Evolutionary conservation across 2,888 invertebrate genomes (phyloP), one percentile per base, ranked within the genome.

Genomic region (Pachycephus smyrnensis): DNA sequence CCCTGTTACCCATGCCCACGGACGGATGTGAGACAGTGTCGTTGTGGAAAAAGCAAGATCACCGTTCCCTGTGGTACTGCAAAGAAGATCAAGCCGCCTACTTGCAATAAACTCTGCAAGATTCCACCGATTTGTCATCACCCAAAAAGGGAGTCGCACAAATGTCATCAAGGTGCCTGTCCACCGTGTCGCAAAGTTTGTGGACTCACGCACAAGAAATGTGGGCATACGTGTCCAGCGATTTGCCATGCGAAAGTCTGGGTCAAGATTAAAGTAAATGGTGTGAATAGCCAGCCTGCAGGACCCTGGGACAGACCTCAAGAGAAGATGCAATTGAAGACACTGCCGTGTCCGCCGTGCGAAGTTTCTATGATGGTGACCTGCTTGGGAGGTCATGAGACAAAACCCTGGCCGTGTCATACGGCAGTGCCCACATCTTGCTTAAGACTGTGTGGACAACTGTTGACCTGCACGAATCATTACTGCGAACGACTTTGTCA

Each of bases 31-130:
- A 93, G 95, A 15, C 92, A 92, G 31, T 99, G 98, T 88, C 94
- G 94, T 78, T 99, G 98, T 90, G 97, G 97, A 73, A 93, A 93
- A 79, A 97, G 97, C 1, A 94, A 94, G 73, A 92, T 97, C 23
- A 94, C 94, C 12, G 97, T 98, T 1, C 97, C 97, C 0, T 99
- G 98, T 92, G 98, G 98, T 0, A 93, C 96, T 79, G 96, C 96
- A 86, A 94, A 94, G 78, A 94, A 93, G 83, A 95, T 95, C 0
- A 95, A 95, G 85, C 96, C 97, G 12, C 97, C 97, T 1, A 94
- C 94, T 86, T 98, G 98, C 88, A 93, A 92, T 79, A 93, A 95
- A 78, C 92, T 92, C 0, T 98, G 98, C 92, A 94, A 95, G 86
- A 93, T 95, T 74, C 95, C 96, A 68, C 95, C 97, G 4, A 95